A percentile compares a stretch with the other conserved stretches of the same genome.
These are phyloP conservation scores for Gavia stellata DNA, from an alignment of 2,113 vertebrate genomes.

Conservation along the genomic window DNA sequence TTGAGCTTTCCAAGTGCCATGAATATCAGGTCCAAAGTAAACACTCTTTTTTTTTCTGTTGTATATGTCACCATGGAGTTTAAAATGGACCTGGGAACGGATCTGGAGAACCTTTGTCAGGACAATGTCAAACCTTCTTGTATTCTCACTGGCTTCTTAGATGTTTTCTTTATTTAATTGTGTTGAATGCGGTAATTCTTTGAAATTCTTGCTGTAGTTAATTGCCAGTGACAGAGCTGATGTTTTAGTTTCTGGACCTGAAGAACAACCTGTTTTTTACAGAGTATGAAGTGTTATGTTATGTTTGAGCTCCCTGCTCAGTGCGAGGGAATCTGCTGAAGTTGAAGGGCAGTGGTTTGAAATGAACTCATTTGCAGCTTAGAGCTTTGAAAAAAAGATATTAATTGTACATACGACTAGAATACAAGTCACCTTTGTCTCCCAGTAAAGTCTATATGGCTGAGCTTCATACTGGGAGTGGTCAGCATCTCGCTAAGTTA, in stretches of 20 bases:
- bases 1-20: neutral
- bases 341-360: neutral
- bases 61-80: neutral
- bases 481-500: neutral
- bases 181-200: neutral
- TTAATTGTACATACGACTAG: neutral
- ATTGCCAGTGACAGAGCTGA: neutral
- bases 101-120: neutral
- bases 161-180: neutral
- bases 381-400: neutral
- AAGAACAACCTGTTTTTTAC: neutral
- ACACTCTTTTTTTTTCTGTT: neutral
- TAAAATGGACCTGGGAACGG: neutral
- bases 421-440: neutral
- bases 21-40: neutral
- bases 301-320: neutral
- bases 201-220: neutral
- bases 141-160: neutral
- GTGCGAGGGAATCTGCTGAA: neutral
- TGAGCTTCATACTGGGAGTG: neutral
- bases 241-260: neutral
- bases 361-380: neutral
- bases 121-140: neutral
- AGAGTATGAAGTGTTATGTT: neutral
- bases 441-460: neutral